These are phyloP conservation scores for Physocephala rufipes DNA, from an alignment of 2,888 invertebrate species.

Conservation along the genomic window DNA sequence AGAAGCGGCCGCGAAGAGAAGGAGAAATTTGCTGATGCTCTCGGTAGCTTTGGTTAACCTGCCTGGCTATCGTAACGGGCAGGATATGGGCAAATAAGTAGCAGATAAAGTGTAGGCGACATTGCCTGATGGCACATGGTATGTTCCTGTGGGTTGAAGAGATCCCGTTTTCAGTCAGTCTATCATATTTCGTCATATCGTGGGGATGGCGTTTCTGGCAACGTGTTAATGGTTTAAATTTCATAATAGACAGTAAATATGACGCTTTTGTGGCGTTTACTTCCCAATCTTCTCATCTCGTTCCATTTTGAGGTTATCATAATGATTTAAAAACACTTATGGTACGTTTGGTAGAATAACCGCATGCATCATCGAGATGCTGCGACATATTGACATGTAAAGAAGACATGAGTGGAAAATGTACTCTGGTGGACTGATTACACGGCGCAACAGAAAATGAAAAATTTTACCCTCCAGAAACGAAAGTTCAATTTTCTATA, in stretches of 20 bases:
- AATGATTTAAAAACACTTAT: neutral
- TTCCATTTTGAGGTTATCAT: too few species aligned
- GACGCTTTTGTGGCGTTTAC: constrained; percentile 17
- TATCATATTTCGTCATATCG: constrained; percentile 22
- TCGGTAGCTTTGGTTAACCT: neutral
- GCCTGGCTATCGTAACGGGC: too few species aligned
- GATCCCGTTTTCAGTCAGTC: constrained; percentile 19
- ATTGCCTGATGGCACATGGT: too few species aligned
- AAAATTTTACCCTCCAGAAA: too few species aligned
- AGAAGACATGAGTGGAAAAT: too few species aligned
- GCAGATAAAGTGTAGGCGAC: neutral
- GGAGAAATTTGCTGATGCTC: too few species aligned
- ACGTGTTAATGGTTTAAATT: constrained; percentile 26
- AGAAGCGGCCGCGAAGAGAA: too few species aligned
- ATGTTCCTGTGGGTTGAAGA: constrained; percentile 31
- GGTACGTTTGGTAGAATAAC: neutral
- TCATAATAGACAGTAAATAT: constrained; percentile 33
- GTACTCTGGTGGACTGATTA: too few species aligned
- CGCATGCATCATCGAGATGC: neutral
- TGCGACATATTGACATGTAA: too few species aligned
- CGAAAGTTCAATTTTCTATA: too few species aligned
- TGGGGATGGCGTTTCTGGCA: constrained; percentile 5
- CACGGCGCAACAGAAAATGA: too few species aligned
- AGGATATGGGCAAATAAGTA: too few species aligned
- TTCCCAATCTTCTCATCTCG: neutral